Evolutionary conservation across 2,888 invertebrate genomes (phyloP).

Genomic region (Andrena bucephala): DNA sequence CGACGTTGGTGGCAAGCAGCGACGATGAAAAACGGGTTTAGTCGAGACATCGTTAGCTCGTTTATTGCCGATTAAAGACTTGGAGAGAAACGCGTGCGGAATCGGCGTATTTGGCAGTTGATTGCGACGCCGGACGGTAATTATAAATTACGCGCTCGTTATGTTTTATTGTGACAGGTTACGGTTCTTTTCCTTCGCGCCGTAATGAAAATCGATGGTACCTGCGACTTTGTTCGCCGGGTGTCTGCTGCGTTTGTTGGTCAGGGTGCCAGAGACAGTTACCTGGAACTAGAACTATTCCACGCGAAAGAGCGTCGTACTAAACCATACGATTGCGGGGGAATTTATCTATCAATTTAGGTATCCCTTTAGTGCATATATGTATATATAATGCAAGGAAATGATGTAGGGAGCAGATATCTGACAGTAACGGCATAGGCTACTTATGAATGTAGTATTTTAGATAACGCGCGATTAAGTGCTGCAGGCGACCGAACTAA

Average conservation of each 20-base stretch:
- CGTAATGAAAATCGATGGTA: constrained; percentile 40
- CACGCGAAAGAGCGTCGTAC: not conserved
- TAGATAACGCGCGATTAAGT: not conserved
- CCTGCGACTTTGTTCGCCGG: constrained; percentile 14
- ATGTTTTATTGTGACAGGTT: constrained; percentile 36
- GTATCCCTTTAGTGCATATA: too few relatives aligned
- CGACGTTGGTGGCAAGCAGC: constrained; percentile 69
- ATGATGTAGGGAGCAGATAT: not conserved
- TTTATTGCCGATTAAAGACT: constrained; percentile 66
- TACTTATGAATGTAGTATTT: not conserved
- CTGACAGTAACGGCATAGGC: constrained; percentile 4
- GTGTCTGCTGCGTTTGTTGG: not conserved
- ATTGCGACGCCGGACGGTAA: constrained; percentile 64
- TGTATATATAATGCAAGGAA: not conserved
- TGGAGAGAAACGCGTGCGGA: constrained; percentile 35
- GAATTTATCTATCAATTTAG: not conserved
- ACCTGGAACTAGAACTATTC: not conserved
- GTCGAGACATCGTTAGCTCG: constrained; percentile 59
- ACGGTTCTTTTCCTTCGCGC: constrained; percentile 4
- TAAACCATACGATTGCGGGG: not conserved
- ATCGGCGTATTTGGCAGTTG: constrained; percentile 63
- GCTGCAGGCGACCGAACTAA: not conserved
- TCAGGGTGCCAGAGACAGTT: constrained; percentile 29
- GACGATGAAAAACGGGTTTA: constrained; percentile 64
- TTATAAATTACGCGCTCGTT: constrained; percentile 64